These are phyloP conservation scores for Sphaerodactylus townsendi DNA, from an alignment of 2,113 vertebrate genomes.

Conservation along the genomic window DNA sequence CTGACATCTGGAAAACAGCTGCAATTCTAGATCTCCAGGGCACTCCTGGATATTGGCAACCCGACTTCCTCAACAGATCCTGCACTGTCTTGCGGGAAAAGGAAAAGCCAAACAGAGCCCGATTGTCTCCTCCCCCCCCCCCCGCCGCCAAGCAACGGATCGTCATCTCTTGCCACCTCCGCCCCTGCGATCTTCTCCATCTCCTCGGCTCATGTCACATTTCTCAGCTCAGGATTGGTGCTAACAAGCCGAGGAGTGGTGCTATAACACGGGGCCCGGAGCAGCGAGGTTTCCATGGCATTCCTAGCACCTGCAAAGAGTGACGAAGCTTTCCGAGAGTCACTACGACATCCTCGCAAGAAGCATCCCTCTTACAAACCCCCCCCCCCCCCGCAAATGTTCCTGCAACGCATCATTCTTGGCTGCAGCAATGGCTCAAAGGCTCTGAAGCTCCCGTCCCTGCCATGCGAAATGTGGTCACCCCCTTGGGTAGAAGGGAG, in stretches of 20 bases:
- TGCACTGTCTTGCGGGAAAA: too few relatives aligned
- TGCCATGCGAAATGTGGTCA: not conserved
- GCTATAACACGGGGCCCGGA: not conserved
- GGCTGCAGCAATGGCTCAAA: not conserved
- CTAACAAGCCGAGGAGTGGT: not conserved
- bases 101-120: too few relatives aligned
- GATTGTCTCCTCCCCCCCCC: too few relatives aligned
- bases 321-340: accelerated
- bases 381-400: too few relatives aligned
- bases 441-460: accelerated
- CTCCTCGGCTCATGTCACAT: not conserved
- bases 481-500: not conserved
- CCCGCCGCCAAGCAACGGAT: too few relatives aligned
- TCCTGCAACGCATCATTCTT: not conserved
- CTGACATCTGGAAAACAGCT: too few relatives aligned
- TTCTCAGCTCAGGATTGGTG: not conserved
- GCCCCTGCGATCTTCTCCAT: not conserved
- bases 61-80: too few relatives aligned
- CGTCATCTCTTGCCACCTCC: not conserved
- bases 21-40: too few relatives aligned
- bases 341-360: not conserved
- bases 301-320: not conserved
- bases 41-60: too few relatives aligned
- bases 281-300: not conserved
- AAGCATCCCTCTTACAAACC: not conserved